Conservation (phyloP, 1,140 invertebrate genomes). For the Bombus cullumanus region DNA sequence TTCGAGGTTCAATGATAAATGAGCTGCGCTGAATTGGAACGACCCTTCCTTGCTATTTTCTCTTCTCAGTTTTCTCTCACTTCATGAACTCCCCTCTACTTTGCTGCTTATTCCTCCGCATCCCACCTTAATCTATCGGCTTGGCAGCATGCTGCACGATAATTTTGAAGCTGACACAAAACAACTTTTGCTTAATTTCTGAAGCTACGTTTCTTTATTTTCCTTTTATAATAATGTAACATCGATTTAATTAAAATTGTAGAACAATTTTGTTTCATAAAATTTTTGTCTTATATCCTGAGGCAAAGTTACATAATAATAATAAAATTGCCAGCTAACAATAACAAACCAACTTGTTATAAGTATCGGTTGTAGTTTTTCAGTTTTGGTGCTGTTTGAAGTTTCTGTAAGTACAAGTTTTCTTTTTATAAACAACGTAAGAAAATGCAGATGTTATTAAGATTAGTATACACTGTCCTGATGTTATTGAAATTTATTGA, state of each 20-base stretch:
- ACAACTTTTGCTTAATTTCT: neutral
- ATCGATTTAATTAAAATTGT: neutral
- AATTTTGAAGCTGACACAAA: conserved; percentile 13
- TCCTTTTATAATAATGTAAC: neutral
- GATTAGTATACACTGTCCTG: no score
- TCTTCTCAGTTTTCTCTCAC: conserved; percentile 36
- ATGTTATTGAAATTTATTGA: no score
- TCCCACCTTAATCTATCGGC: conserved; percentile 51
- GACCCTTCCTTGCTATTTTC: conserved; percentile 47
- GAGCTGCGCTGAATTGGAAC: conserved; percentile 64
- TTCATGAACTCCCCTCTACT: conserved; percentile 14
- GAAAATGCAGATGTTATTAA: neutral
- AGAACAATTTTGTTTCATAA: neutral
- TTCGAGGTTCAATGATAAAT: conserved; percentile 65
- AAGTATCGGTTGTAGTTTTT: neutral
- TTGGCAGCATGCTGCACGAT: conserved; percentile 34
- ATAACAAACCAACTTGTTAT: neutral
- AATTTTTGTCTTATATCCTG: no score
- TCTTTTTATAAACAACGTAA: neutral
- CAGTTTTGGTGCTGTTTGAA: neutral
- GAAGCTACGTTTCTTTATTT: neutral
- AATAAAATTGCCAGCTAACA: neutral
- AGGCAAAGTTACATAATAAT: neutral
- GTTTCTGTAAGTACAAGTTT: neutral
- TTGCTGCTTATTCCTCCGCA: conserved; percentile 14